Evolutionary conservation across 2,113 vertebrate genomes (phyloP).

Genomic region (Menura novaehollandiae): DNA sequence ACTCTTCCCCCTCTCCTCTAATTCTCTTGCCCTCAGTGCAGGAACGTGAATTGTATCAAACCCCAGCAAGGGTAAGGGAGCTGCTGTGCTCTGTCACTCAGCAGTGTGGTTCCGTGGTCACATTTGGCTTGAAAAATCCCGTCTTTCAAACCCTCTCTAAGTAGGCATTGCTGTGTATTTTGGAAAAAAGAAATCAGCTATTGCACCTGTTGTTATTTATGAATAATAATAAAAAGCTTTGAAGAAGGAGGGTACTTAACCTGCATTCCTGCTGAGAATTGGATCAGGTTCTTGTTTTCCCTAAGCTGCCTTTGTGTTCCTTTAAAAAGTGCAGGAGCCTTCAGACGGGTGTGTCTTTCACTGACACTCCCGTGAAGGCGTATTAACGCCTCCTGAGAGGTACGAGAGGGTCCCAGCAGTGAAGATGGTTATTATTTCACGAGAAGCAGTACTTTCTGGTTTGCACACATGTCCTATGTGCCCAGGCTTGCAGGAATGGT

Average conservation of each 20-base stretch:
- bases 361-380: neutral
- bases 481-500: neutral
- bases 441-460: neutral
- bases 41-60: neutral
- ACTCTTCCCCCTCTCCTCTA: neutral
- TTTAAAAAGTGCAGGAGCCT: neutral
- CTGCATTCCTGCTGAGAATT: neutral
- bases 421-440: neutral
- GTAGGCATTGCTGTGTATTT: neutral
- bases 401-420: neutral
- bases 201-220: neutral
- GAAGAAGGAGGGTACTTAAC: neutral
- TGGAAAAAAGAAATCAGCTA: neutral
- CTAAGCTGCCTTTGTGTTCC: neutral
- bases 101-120: fast-evolving
- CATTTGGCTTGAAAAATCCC: neutral
- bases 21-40: neutral
- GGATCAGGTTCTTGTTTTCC: neutral
- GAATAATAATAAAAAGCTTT: neutral
- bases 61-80: fast-evolving
- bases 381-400: neutral
- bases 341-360: neutral
- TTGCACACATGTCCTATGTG: fast-evolving
- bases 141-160: neutral
- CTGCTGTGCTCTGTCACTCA: neutral